Base-by-base conservation (phyloP, 2,888 invertebrate species). In the Trissolcus brochymenae region DNA sequence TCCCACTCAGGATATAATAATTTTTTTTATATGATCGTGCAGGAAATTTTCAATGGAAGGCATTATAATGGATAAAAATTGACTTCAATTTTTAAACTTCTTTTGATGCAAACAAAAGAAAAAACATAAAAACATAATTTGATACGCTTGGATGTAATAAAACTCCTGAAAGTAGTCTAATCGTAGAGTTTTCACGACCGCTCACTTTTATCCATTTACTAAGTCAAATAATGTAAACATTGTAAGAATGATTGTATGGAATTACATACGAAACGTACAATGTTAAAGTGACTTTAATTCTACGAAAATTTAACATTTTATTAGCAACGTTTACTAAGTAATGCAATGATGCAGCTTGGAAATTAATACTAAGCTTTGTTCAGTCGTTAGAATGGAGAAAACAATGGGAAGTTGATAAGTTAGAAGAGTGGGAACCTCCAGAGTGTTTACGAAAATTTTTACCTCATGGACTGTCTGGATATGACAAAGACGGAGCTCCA, bases 401-500 rank as follows among this genome's bases (percentile, higher is more conserved):
- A 84, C 92, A 93, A 82, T 95, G 94, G 95, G 94, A 93, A 61
- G 92, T 94, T 0, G 95, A 96, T 83, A 91, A 91, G 0, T 87
- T 95, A 41, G 90, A 90, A 4, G 90, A 92, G 0, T 96, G 95
- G 95, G 90, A 93, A 70, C 91, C 93, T 0, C 95, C 95, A 0
- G 93, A 94, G 84, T 92, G 93, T 0, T 87, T 97, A 9, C 89
- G 90, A 19, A 92, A 93, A 61, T 94, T 95, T 89, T 92, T 94
- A 83, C 95, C 96, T 0, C 94, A 94, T 66, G 97, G 97, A 49
- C 90, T 93, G 11, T 90, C 92, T 62, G 97, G 98, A 0, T 94
- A 92, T 81, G 97, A 97, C 86, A 95, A 94, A 81, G 95, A 95
- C 80, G 96, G 96, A 14, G 93, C 94, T 1, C 95, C 96, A 86